Percentiles rank a stretch among this genome's conserved stretches.
Conservation (phyloP, 2,888 invertebrate genomes). For the Cryptocephalus primarius region DNA sequence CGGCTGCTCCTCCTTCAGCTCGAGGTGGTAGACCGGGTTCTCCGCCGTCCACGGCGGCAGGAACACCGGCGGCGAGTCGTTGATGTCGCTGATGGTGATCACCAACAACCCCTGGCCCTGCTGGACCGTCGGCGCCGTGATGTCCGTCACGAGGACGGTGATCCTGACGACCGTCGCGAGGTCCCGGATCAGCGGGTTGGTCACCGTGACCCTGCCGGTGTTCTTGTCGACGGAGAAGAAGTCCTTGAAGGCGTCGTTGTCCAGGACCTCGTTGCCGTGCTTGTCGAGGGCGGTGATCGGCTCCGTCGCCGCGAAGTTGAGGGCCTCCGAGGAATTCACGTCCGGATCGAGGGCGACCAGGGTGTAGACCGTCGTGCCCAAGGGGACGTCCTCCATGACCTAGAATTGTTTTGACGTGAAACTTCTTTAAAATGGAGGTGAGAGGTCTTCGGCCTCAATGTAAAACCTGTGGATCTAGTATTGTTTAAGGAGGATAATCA, state of each 20-base stretch:
- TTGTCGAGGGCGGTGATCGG: conserved; percentile 71
- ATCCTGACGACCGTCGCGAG: conserved; percentile 66
- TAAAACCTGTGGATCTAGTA: no score
- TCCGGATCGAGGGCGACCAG: conserved; percentile 73
- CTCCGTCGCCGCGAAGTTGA: conserved; percentile 57
- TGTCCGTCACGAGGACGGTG: conserved; percentile 70
- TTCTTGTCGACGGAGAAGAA: conserved; percentile 54
- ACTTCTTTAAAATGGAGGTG: no score
- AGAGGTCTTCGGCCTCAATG: no score
- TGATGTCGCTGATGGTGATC: conserved; percentile 60
- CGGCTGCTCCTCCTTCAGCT: conserved; percentile 74
- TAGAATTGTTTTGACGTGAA: no score
- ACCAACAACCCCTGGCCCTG: conserved; percentile 62
- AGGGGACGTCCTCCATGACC: conserved; percentile 66
- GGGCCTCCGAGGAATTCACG: conserved; percentile 54
- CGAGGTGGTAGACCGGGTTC: conserved; percentile 51
- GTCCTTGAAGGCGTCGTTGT: conserved; percentile 43
- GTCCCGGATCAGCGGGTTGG: conserved; percentile 51
- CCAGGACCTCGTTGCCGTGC: conserved; percentile 59
- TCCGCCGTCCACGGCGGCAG: conserved; percentile 59
- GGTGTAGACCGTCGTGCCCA: conserved; percentile 60
- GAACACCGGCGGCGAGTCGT: conserved; percentile 60
- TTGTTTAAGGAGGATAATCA: neutral
- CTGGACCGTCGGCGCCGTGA: conserved; percentile 66
- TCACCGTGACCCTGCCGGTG: conserved; percentile 54